These are phyloP conservation scores for Drosophila repletoides DNA, from an alignment of 1,140 invertebrate species.

Conservation along the genomic window DNA sequence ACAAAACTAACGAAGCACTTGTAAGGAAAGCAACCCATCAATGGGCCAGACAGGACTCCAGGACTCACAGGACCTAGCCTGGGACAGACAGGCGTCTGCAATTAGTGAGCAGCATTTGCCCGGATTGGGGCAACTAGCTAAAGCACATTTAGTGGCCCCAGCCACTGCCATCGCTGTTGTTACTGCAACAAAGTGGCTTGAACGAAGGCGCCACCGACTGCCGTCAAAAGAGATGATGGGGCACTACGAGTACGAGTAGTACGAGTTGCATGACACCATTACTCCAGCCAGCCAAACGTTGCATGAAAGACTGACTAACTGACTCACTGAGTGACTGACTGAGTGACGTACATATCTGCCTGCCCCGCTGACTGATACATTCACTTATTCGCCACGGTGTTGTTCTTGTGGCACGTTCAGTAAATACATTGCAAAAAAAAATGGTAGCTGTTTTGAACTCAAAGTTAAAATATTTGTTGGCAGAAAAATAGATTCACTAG, in stretches of 20 bases:
- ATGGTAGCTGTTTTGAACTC: too few species aligned
- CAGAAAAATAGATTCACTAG: too few species aligned
- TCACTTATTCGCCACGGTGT: slow-evolving; percentile 38
- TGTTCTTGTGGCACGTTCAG: slow-evolving; percentile 66
- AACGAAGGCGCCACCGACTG: too few species aligned
- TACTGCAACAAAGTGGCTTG: slow-evolving; percentile 58
- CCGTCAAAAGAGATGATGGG: slow-evolving; percentile 45
- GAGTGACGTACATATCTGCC: slow-evolving; percentile 26
- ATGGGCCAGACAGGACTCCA: not conserved
- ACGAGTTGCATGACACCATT: slow-evolving; percentile 56
- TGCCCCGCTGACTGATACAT: slow-evolving; percentile 53
- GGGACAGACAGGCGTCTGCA: slow-evolving; percentile 58
- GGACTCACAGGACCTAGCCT: not conserved
- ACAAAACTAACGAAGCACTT: slow-evolving; percentile 74
- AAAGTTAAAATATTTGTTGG: too few species aligned
- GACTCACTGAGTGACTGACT: slow-evolving; percentile 26
- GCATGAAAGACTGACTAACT: slow-evolving; percentile 9
- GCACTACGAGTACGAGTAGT: too few species aligned
- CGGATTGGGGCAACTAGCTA: slow-evolving; percentile 14
- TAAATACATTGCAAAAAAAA: too few species aligned
- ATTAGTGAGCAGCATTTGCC: slow-evolving; percentile 69
- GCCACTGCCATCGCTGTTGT: not conserved
- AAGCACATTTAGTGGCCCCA: slow-evolving; percentile 62
- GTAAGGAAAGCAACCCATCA: slow-evolving; percentile 53
- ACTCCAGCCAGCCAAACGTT: slow-evolving; percentile 9